These are phyloP conservation scores for Cynoglossus semilaevis DNA, from an alignment of 2,113 vertebrate species.

Conservation along the genomic window DNA sequence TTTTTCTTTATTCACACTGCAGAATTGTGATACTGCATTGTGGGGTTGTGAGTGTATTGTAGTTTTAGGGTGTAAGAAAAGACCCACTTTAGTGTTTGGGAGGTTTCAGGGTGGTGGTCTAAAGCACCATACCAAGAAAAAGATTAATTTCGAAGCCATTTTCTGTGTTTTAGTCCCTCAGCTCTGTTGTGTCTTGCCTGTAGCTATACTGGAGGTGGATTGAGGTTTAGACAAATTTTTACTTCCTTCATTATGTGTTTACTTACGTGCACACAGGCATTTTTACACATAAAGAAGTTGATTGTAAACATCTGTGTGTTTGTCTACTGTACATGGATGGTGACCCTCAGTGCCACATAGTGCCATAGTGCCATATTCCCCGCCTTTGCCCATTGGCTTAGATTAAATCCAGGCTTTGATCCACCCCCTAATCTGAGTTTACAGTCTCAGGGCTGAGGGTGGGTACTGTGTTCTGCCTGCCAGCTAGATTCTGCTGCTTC, in stretches of 20 bases:
- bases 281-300: constrained; percentile 30
- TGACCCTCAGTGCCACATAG: constrained; percentile 63
- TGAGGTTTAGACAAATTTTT: constrained; percentile 55
- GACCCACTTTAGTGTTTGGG: constrained; percentile 35
- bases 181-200: constrained; percentile 46
- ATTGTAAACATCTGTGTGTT: constrained; percentile 20
- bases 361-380: constrained; percentile 73
- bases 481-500: constrained; percentile 64
- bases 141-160: constrained; percentile 60
- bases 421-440: constrained; percentile 81
- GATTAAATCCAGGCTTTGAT: constrained; percentile 80
- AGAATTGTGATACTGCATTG: neutral
- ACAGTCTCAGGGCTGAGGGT: constrained; percentile 75
- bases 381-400: constrained; percentile 77
- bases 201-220: constrained; percentile 49
- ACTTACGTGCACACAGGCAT: neutral
- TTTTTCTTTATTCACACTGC: constrained; percentile 11
- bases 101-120: constrained; percentile 33
- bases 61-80: constrained; percentile 36
- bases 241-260: constrained; percentile 23
- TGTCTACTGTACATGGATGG: constrained; percentile 59
- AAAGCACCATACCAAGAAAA: no score
- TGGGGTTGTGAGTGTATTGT: constrained; percentile 31
- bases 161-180: constrained; percentile 62
- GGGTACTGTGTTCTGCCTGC: constrained; percentile 70